Evolutionary conservation across 1,140 invertebrate genomes (phyloP).

Genomic region (Spodoptera frugiperda): DNA sequence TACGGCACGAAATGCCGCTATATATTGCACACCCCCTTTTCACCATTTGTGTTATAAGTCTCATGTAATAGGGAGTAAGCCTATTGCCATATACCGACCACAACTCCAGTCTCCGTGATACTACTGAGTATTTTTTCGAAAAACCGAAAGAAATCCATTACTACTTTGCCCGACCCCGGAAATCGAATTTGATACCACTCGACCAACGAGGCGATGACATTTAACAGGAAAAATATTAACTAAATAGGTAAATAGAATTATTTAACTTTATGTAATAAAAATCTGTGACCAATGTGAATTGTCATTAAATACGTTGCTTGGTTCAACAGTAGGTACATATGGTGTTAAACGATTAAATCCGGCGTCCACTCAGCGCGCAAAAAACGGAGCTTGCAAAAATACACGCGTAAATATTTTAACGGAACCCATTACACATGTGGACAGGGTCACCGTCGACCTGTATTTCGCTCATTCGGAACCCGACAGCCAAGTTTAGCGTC

Average conservation of each 20-base stretch:
- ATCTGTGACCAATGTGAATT: background rate
- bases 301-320: background rate
- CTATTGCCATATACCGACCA: no score
- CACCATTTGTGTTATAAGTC: no score
- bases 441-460: slow-evolving; percentile 25
- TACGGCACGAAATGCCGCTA: no score
- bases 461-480: slow-evolving; percentile 22
- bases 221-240: no score
- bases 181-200: no score
- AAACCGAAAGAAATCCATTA: no score
- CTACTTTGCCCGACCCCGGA: no score
- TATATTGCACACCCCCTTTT: no score
- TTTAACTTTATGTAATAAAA: background rate
- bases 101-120: no score
- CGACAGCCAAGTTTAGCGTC: slow-evolving; percentile 27
- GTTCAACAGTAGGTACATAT: background rate
- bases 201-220: background rate
- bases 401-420: slow-evolving; percentile 30
- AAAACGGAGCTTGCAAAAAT: slow-evolving; percentile 40
- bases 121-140: no score
- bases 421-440: slow-evolving; percentile 28
- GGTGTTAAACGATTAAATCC: slow-evolving; percentile 37
- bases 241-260: no score
- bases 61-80: no score
- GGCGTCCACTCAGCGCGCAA: background rate